phyloP scores from a whole-genome alignment of 2,888 invertebrate species.

The Stenichneumon culpator region DNA sequence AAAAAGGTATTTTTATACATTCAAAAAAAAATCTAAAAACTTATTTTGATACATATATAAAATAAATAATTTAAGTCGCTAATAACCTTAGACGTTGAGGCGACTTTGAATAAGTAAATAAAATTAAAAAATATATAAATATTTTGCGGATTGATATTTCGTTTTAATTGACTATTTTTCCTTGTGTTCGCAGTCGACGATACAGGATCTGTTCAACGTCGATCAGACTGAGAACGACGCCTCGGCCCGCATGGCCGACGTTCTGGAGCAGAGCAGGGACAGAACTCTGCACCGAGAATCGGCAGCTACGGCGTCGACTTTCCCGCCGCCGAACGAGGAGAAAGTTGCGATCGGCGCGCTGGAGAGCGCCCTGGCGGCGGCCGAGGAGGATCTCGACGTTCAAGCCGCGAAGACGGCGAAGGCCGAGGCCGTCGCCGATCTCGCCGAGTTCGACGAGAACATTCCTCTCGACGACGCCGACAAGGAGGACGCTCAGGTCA shows the following conservation, averaged over 20 bases:
- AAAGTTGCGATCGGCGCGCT: conserved; percentile 89
- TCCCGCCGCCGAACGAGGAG: conserved; percentile 84
- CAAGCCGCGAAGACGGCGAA: conserved; percentile 95
- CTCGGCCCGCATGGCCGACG: conserved; percentile 87
- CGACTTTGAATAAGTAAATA: no score
- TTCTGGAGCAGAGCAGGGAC: conserved; percentile 86
- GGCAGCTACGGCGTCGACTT: conserved; percentile 69
- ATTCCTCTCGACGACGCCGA: conserved; percentile 93
- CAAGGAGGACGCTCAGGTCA: conserved; percentile 87
- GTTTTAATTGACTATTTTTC: neutral
- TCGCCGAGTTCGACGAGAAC: conserved; percentile 98
- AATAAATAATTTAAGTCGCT: no score
- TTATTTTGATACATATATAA: no score
- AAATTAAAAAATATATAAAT: no score
- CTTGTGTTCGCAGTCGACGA: conserved; percentile 89
- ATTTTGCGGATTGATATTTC: neutral
- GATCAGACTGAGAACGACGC: conserved; percentile 89
- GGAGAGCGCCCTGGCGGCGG: conserved; percentile 94
- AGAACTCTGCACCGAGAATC: conserved; percentile 81
- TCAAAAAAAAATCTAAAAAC: no score
- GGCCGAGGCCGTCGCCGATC: conserved; percentile 95
- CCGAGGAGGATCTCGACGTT: conserved; percentile 98
- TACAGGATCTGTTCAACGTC: conserved; percentile 96
- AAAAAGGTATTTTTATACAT: no score
- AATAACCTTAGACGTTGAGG: no score